Evolutionary conservation across 2,797 vertebrate species (phyloP).

Genomic region (Crenichthys baileyi): DNA sequence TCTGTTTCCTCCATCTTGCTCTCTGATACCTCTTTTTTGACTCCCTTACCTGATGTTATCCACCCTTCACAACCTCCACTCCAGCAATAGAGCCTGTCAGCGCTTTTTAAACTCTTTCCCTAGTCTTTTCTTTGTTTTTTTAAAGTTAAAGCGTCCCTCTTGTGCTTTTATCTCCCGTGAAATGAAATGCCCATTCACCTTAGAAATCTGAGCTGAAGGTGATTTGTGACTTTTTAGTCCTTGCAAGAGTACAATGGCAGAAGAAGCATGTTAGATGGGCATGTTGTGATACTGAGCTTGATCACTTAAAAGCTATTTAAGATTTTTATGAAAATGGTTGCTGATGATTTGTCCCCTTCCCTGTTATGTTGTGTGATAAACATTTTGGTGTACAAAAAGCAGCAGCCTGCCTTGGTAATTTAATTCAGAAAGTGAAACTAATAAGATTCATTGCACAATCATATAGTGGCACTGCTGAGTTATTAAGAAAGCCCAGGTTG

Average conservation of each 20-base stretch:
- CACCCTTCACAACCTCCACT: conserved; percentile 56
- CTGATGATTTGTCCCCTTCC: neutral
- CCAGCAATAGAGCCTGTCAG: conserved; percentile 66
- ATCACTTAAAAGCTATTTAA: neutral
- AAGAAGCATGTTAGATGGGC: conserved; percentile 11
- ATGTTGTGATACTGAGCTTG: conserved; percentile 36
- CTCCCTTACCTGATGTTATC: conserved; percentile 44
- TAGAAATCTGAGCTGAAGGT: conserved; percentile 36
- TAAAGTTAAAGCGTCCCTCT: conserved; percentile 46
- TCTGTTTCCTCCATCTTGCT: conserved; percentile 49
- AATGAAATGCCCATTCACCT: conserved; percentile 48
- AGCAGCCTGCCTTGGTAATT: neutral
- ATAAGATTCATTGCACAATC: too few species aligned
- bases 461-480: neutral
- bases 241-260: conserved; percentile 26
- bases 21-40: conserved; percentile 57
- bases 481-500: neutral
- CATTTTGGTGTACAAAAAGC: neutral
- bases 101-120: conserved; percentile 60
- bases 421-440: too few species aligned
- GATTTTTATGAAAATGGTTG: neutral
- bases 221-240: conserved; percentile 53
- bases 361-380: neutral
- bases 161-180: conserved; percentile 36
- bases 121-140: conserved; percentile 67